Evolutionary conservation across 92 coral and sea anemone genomes (phyloP).

Genomic region (Palythoa grandiflora): DNA sequence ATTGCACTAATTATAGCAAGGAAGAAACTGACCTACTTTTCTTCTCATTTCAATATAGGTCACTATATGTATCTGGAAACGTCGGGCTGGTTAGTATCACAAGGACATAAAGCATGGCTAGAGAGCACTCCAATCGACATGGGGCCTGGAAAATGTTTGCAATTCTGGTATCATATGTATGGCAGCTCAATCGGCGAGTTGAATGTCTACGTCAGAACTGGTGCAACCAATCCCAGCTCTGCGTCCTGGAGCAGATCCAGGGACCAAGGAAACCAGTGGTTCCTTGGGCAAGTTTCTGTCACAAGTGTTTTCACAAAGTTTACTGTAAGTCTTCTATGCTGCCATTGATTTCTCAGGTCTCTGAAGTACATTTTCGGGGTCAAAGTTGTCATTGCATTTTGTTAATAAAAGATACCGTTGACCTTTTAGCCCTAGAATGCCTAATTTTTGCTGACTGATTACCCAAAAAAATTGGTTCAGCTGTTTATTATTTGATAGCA

Average conservation of each 20-base stretch:
- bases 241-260: conserved; percentile 81
- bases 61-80: conserved; percentile 94
- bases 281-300: conserved; percentile 85
- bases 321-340: conserved; percentile 21
- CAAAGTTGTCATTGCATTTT: too few species aligned
- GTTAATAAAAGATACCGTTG: too few species aligned
- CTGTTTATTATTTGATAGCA: too few species aligned
- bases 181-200: conserved; percentile 90
- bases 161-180: conserved; percentile 98
- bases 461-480: too few species aligned
- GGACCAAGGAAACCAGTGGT: conserved; percentile 97
- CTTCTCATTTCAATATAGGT: conserved; percentile 55
- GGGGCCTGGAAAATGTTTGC: conserved; percentile 85
- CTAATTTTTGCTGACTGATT: too few species aligned
- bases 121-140: conserved; percentile 71
- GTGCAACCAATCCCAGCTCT: conserved; percentile 56
- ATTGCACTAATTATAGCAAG: not conserved
- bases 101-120: conserved; percentile 79
- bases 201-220: conserved; percentile 77
- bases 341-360: not conserved
- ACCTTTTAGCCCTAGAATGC: too few species aligned
- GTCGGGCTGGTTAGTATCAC: conserved; percentile 18
- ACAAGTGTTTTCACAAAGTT: conserved; percentile 43
- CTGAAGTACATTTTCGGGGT: too few species aligned
- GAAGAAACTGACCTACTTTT: not conserved